These are phyloP conservation scores for Drosophila pachea DNA, from an alignment of 1,140 invertebrate species.

Conservation along the genomic window DNA sequence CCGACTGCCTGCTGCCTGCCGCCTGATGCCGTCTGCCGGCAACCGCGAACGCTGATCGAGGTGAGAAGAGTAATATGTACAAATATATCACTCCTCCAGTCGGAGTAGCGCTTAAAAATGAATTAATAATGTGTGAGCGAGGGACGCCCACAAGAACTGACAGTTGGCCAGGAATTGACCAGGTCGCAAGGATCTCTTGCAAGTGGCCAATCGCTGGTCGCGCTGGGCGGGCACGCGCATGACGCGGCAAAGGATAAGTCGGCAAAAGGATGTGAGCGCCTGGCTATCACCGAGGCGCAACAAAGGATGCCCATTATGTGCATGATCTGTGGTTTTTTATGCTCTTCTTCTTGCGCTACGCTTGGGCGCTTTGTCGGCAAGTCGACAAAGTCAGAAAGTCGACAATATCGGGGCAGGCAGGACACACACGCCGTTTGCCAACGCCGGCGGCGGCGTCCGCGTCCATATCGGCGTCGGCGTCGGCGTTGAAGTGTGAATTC, in stretches of 20 bases:
- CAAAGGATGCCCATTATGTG: conserved; percentile 69
- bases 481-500: conserved; percentile 69
- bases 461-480: conserved; percentile 6
- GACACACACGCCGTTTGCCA: conserved; percentile 64
- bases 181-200: conserved; percentile 11
- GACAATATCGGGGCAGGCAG: conserved; percentile 41
- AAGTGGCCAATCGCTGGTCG: conserved; percentile 41
- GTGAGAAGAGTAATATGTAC: conserved; percentile 77
- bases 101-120: conserved; percentile 61
- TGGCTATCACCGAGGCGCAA: conserved; percentile 41
- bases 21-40: conserved; percentile 18
- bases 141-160: conserved; percentile 39
- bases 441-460: conserved; percentile 24
- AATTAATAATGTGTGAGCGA: conserved; percentile 72
- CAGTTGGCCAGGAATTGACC: conserved; percentile 55
- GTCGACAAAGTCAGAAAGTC: conserved; percentile 7
- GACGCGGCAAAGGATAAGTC: conserved; percentile 42
- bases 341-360: conserved; percentile 15
- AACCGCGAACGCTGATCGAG: conserved; percentile 18
- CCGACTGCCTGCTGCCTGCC: conserved; percentile 32
- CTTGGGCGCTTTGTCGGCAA: conserved; percentile 71
- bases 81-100: conserved; percentile 75
- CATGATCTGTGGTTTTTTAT: conserved; percentile 70
- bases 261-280: conserved; percentile 42
- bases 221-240: conserved; percentile 47